These are phyloP conservation scores for Cryptotis parvus DNA, from an alignment of 2,113 vertebrate species.

Conservation along the genomic window DNA sequence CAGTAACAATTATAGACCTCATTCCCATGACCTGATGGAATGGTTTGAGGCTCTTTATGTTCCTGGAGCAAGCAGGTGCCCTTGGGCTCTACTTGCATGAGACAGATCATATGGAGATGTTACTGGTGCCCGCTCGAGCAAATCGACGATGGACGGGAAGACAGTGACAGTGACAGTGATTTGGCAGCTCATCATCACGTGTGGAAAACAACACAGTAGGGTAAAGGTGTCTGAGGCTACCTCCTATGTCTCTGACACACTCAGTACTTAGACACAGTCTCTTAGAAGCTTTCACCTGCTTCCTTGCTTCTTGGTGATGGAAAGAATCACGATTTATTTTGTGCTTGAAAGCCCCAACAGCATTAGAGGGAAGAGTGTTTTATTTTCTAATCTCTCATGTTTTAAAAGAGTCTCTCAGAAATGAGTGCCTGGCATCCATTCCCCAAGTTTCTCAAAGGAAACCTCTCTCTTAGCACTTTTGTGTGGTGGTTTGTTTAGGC, in stretches of 20 bases:
- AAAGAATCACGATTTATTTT: conserved; percentile 30
- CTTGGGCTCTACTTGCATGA: too few species aligned
- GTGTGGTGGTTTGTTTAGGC: neutral
- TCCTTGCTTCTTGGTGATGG: neutral
- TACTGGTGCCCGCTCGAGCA: too few species aligned
- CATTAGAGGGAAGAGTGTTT: neutral
- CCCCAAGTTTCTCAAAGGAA: neutral
- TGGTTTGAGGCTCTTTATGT: too few species aligned
- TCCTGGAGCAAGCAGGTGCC: too few species aligned
- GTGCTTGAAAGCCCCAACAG: neutral
- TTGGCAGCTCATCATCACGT: too few species aligned
- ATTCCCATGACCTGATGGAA: too few species aligned
- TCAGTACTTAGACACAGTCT: neutral
- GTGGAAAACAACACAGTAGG: neutral
- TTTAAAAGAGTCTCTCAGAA: neutral
- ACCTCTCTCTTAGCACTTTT: neutral
- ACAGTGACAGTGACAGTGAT: too few species aligned
- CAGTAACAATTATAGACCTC: too few species aligned
- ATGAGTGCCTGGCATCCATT: neutral
- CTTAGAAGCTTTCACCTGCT: conserved; percentile 25
- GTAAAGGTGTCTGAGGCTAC: too few species aligned
- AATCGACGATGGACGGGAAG: too few species aligned
- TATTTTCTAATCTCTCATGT: conserved; percentile 18
- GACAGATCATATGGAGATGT: too few species aligned
- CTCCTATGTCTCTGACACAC: too few species aligned